phyloP scores from a whole-genome alignment of 2,113 vertebrate genomes.

The Desmodus rotundus region DNA sequence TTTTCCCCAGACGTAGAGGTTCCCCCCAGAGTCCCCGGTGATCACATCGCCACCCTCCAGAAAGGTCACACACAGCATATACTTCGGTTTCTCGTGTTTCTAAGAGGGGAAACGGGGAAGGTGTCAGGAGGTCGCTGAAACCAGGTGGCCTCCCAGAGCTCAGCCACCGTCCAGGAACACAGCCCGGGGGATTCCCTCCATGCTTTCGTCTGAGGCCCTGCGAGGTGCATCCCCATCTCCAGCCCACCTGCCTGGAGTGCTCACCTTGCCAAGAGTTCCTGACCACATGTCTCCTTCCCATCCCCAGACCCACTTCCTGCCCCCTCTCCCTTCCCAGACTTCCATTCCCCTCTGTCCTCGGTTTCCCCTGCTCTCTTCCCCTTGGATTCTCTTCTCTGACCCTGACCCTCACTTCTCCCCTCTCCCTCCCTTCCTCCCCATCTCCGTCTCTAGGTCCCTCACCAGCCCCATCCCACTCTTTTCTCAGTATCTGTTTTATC shows the following conservation, averaged over 20 bases:
- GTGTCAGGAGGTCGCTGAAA: background rate
- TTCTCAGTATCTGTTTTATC: background rate
- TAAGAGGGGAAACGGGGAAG: constrained; percentile 55
- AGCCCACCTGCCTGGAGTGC: background rate
- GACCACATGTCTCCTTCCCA: background rate
- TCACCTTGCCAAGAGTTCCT: background rate
- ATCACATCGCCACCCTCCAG: constrained; percentile 92
- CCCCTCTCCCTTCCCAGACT: background rate
- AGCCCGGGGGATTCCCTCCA: background rate
- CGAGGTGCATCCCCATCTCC: fast-evolving
- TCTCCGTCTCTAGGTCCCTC: background rate
- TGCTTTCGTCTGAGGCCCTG: background rate
- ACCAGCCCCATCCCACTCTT: background rate
- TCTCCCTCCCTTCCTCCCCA: background rate
- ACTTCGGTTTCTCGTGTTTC: constrained; percentile 96
- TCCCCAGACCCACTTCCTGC: background rate
- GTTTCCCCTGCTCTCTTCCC: background rate
- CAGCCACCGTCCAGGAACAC: fast-evolving
- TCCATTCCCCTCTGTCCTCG: background rate
- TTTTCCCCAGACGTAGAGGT: constrained; percentile 93
- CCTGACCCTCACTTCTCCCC: background rate
- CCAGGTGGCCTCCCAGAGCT: background rate
- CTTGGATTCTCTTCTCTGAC: background rate
- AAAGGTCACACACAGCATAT: constrained; percentile 90
- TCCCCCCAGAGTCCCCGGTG: constrained; percentile 93